Evolutionary conservation across 2,113 vertebrate genomes (phyloP), one percentile per base, ranked within the genome.

Genomic region (Cichladusa arquata): DNA sequence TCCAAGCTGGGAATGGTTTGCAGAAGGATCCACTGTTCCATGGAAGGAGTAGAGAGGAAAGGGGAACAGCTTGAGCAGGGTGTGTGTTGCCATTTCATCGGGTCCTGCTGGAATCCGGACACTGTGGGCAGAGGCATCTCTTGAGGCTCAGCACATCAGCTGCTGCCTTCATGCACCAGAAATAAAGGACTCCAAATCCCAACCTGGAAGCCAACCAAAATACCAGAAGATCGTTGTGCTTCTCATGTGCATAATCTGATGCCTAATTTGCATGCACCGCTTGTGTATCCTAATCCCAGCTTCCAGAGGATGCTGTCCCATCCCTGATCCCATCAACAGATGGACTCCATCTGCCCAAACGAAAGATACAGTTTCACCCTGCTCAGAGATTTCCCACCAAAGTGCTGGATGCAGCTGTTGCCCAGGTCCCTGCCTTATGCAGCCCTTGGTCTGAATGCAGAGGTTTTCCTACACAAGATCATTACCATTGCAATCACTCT

Each of bases 131-230:
- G 29, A 89, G 91, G 77, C 77, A 87, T 69, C 93, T 81, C 79
- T 56, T 76, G 84, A 91, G 70, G 74, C 81, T 81, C 73, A 67
- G 77, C 70, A 72, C 73, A 92, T 91, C 94, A 91, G 95, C 95
- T 95, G 94, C 91, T 93, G 94, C 93, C 90, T 95, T 73, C 85
- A 17, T 25, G 81, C 85, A 73, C 62, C 47, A 94, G 62, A 94
- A 86, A 93, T 77, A 94, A 86, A 96, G 64, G 67, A 28, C 87
- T 95, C 56, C 94, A 96, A 93, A 96, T 90, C 79, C 12, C 0
- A 92, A 60, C 56, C 72, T 97, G 95, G 90, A 96, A 95, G 74
- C 34, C 76, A 90, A 86, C 76, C 94, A 94, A 95, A 78, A 96
- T 77, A 58, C 87, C 90, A 92, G 88, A 78, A 83, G 67, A 95